Conservation (phyloP, 64 coral and sea anemone species). For the Pocillopora verrucosa region DNA sequence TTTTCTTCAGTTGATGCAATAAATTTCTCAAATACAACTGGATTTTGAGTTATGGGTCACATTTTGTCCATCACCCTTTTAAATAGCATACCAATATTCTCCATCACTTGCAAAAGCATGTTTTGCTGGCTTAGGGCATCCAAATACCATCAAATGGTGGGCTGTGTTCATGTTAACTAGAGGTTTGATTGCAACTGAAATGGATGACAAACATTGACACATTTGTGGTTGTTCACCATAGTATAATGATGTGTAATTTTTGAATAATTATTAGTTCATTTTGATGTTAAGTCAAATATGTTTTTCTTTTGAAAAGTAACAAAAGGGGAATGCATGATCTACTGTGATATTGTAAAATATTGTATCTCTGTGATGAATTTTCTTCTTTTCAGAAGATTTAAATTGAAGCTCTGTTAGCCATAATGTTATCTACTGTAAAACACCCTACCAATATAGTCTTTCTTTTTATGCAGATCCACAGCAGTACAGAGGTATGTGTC, state of each 20-base stretch:
- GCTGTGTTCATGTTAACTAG: constrained; percentile 90
- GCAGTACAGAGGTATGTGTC: constrained; percentile 68
- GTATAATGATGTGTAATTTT: neutral
- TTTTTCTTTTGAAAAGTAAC: too few relatives aligned
- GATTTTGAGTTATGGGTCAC: too few relatives aligned
- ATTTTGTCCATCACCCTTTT: neutral
- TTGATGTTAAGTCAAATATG: too few relatives aligned
- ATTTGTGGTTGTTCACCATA: neutral
- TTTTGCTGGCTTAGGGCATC: constrained; percentile 57
- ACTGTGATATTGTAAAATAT: too few relatives aligned
- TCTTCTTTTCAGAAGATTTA: too few relatives aligned
- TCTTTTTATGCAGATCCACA: constrained; percentile 8
- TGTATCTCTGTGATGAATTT: too few relatives aligned
- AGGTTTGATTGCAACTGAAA: constrained; percentile 89
- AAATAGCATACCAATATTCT: constrained; percentile 59
- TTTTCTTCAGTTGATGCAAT: too few relatives aligned
- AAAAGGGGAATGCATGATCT: too few relatives aligned
- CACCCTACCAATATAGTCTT: constrained; percentile 50
- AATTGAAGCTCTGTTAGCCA: too few relatives aligned
- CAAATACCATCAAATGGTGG: constrained; percentile 98
- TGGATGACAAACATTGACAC: neutral
- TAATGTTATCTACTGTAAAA: neutral
- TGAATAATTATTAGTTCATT: too few relatives aligned
- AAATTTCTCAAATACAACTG: too few relatives aligned
- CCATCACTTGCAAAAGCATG: constrained; percentile 2